Base-by-base conservation (phyloP, 1,140 invertebrate species). In the Listronotus oregonensis region DNA sequence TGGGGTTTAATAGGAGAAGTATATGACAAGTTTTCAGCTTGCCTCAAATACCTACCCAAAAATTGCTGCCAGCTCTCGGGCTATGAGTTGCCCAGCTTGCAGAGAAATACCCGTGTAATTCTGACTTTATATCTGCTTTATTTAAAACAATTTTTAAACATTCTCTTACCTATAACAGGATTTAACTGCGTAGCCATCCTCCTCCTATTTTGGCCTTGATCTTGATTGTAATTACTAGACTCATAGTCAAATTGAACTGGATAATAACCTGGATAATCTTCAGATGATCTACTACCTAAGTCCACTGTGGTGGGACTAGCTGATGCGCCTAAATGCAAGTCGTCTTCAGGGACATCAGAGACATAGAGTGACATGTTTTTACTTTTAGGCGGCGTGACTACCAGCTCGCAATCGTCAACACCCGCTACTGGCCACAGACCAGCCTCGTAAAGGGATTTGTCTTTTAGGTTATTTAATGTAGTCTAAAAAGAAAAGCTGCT, bases 221-320 rank as follows among this genome's bases (percentile, higher is more conserved):
- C 31, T 40, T 43, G 42, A 34, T 49, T 47, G 32, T 34, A 40
- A n/a, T 10, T 15, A 17, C 27, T 51, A 9, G 31, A 11, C 7
- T 61, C 31, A 57, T 34, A 64, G 15, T 52, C 32, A 14, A 34
- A 52, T 11, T 42, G 31, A 3, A 21, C 17, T 12, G 39, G 5
- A 27, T 27, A 27, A 27, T 27, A 27, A 27, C 1, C 21, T 8
- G 58, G 34, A 50, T 50, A 60, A 3, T 60, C 58, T 14, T 58
- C 56, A 15, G 10, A 58, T 8, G 56, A 66, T 50, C 55, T 58
- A 32, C 51, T 54, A 12, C 70, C 59, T 27, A 71, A 18, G 47
- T 76, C 76, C 69, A 77, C 66, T 57, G 72, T 66, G 63, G 83
- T 83, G n/a, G 84, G 84, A 75, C 83, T 85, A 7, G 84, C 83